phyloP scores from a whole-genome alignment of 2,888 invertebrate species.

The Epinotia bilunana region DNA sequence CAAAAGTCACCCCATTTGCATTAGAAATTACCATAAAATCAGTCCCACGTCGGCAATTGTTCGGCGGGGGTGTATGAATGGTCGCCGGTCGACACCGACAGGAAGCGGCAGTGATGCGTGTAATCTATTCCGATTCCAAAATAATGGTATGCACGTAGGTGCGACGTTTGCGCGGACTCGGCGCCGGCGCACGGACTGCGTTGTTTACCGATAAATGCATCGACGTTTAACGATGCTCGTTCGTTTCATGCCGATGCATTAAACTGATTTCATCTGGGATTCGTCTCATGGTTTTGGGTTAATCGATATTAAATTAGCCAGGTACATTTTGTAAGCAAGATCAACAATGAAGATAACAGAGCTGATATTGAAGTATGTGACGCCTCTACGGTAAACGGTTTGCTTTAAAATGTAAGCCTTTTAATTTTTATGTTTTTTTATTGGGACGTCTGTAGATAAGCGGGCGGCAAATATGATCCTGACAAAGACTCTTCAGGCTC shows the following conservation, averaged over 20 bases:
- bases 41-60: slow-evolving; percentile 75
- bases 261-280: slow-evolving; percentile 49
- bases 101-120: slow-evolving; percentile 72
- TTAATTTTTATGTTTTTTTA: neutral
- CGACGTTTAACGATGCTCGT: slow-evolving; percentile 53
- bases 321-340: slow-evolving; percentile 46
- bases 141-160: slow-evolving; percentile 34
- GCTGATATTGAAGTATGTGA: neutral
- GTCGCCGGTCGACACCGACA: slow-evolving; percentile 58
- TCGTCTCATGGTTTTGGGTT: slow-evolving; percentile 54
- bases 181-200: slow-evolving; percentile 41
- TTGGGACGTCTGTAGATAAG: neutral
- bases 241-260: slow-evolving; percentile 46
- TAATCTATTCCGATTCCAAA: slow-evolving; percentile 74
- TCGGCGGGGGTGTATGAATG: slow-evolving; percentile 63
- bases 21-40: slow-evolving; percentile 78
- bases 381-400: neutral
- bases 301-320: slow-evolving; percentile 53
- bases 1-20: slow-evolving; percentile 61
- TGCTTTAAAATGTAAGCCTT: neutral
- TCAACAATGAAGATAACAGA: slow-evolving; percentile 1
- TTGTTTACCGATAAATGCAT: slow-evolving; percentile 48
- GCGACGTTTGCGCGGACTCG: slow-evolving; percentile 24
- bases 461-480: slow-evolving; percentile 46
- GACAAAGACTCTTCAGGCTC: slow-evolving; percentile 40